Evolutionary conservation across 2,888 invertebrate species (phyloP).

Genomic region (Drosophila multiciliata): DNA sequence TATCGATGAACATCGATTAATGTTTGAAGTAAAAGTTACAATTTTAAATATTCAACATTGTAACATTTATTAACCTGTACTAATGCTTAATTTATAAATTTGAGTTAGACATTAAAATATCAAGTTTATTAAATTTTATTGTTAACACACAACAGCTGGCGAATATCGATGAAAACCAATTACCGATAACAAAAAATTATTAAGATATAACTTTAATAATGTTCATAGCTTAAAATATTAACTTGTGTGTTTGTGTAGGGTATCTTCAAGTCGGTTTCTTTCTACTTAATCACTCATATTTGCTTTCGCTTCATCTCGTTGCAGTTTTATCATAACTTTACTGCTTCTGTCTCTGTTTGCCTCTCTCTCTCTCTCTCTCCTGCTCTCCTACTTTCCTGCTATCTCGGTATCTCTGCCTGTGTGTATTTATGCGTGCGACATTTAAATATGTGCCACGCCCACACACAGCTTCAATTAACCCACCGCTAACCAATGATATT

Average conservation of each 20-base stretch:
- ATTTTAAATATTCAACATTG: fast-evolving
- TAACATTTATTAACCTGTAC: background rate
- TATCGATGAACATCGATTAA: background rate
- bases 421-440: slow-evolving; percentile 45
- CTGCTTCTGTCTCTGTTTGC: background rate
- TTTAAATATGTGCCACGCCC: slow-evolving; percentile 49
- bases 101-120: too few species aligned
- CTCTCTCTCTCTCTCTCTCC: background rate
- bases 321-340: slow-evolving; percentile 30
- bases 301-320: slow-evolving; percentile 6
- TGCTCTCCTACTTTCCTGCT: background rate
- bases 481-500: slow-evolving; percentile 29
- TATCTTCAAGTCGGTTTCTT: background rate
- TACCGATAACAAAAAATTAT: background rate
- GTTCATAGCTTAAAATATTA: background rate
- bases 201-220: background rate
- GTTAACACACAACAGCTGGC: too few species aligned
- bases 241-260: background rate
- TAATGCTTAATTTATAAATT: background rate
- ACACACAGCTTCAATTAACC: slow-evolving; percentile 39
- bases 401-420: background rate
- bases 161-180: background rate
- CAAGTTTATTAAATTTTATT: too few species aligned
- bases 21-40: background rate
- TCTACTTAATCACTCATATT: background rate